Evolutionary conservation across 2,888 invertebrate genomes (phyloP).

Genomic region (Diarsia rubi): DNA sequence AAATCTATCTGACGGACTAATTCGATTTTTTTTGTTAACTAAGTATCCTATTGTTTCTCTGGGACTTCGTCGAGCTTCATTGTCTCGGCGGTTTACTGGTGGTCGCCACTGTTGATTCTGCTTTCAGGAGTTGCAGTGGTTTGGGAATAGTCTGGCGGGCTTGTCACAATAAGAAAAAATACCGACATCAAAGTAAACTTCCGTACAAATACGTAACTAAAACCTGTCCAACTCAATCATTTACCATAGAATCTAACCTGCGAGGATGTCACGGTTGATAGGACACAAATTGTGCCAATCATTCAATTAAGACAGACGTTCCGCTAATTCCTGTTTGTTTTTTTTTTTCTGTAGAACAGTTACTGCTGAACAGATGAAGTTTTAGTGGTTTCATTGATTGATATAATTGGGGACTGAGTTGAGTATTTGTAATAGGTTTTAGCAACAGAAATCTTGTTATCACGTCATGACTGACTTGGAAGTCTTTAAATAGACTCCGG

Average conservation of each 20-base stretch:
- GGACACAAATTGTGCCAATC: conserved; percentile 37
- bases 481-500: no score
- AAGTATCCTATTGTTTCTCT: no score
- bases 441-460: neutral
- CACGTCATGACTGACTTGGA: no score
- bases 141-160: no score
- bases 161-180: no score
- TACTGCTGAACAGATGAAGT: neutral
- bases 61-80: no score
- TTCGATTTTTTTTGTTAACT: no score
- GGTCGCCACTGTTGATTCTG: no score
- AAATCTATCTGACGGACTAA: no score
- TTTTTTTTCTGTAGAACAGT: neutral
- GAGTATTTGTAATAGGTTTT: neutral
- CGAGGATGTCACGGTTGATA: conserved; percentile 16
- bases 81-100: no score
- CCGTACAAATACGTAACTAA: neutral
- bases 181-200: neutral
- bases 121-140: no score
- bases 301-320: conserved; percentile 34
- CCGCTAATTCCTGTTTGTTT: conserved; percentile 14
- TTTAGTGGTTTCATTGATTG: conserved; percentile 1
- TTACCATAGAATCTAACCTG: neutral
- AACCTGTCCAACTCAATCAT: conserved; percentile 10
- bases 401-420: neutral